Evolutionary conservation across 2,888 invertebrate species (phyloP).

Genomic region (Lottia gigantea): DNA sequence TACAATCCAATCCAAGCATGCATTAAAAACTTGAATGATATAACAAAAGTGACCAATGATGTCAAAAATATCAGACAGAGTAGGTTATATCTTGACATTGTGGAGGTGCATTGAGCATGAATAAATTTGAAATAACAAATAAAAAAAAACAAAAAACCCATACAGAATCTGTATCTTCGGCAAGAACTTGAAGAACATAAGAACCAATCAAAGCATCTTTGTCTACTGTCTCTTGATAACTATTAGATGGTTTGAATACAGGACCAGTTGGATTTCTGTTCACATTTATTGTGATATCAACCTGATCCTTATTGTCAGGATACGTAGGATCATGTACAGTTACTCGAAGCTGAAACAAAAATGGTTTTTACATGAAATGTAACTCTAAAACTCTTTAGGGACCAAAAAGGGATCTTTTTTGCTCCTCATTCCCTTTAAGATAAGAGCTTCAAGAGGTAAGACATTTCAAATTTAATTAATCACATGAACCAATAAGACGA

Average conservation of each 20-base stretch:
- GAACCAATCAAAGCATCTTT: constrained; percentile 38
- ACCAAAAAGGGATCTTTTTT: too few relatives aligned
- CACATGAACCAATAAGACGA: too few relatives aligned
- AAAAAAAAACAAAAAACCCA: too few relatives aligned
- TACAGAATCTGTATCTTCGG: constrained; percentile 39
- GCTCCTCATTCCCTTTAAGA: not conserved
- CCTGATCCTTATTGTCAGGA: constrained; percentile 46
- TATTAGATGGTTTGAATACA: constrained; percentile 40
- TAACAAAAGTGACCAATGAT: too few relatives aligned
- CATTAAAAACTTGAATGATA: too few relatives aligned
- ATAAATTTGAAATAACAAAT: too few relatives aligned
- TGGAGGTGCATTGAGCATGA: too few relatives aligned
- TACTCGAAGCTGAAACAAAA: constrained; percentile 42
- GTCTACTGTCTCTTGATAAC: constrained; percentile 32
- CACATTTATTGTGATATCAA: constrained; percentile 51
- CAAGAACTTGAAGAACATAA: constrained; percentile 38
- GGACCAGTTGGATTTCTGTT: constrained; percentile 53
- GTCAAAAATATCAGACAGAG: too few relatives aligned
- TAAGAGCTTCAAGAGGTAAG: too few relatives aligned
- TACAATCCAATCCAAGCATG: too few relatives aligned
- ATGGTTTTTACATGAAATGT: not conserved
- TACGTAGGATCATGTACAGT: constrained; percentile 52
- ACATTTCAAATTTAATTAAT: too few relatives aligned
- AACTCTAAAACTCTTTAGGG: constrained; percentile 14
- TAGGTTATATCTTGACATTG: too few relatives aligned